Base-by-base conservation (phyloP, 2,888 invertebrate species). In the Drosophila siamana region DNA sequence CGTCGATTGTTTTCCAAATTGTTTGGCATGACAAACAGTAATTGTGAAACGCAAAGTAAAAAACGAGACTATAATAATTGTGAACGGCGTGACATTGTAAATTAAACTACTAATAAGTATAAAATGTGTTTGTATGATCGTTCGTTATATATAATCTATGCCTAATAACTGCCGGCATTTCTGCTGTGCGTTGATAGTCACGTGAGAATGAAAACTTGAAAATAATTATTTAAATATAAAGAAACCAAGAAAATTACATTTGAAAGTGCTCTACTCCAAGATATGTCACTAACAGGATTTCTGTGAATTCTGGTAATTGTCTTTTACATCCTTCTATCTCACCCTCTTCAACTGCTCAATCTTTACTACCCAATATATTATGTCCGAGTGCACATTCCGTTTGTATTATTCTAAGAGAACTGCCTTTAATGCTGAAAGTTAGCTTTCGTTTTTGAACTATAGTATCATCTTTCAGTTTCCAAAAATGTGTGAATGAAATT, bases 401-500 rank as follows among this genome's bases (percentile, higher is more conserved):
- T 68, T 68, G 52, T 52, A 33, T 60, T 48, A 47, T 9, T 59
- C 51, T 51, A 48, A 13, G 11, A 33, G 28, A 41, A 40, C 9
- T 73, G 61, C 60, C 66, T 61, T 73, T 62, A 62, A 64, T 68
- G 66, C 63, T 46, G 50, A 59, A 41, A 33, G 33, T 28, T 28
- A 6, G 51, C 54, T 52, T 38, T 26, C 16, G 36, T 46, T 60
- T 50, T 22, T 59, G 15, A 38, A 65, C 55, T 52, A 38, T 15
- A 38, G 36, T 38, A 38, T 15, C 8, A 46, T 48, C 41, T 65
- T 22, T 13, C 9, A 9, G 43, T 54, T 22, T 54, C 40, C 38
- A 16, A 50, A 50, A 65, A 63, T 22, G 88, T 80, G 86, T 55
- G 75, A 87, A 70, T 88, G 89, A 89, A 47, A 78, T 71, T 74